Conservation (phyloP, 2,888 invertebrate genomes). For the Sarcophaga rosellei region DNA sequence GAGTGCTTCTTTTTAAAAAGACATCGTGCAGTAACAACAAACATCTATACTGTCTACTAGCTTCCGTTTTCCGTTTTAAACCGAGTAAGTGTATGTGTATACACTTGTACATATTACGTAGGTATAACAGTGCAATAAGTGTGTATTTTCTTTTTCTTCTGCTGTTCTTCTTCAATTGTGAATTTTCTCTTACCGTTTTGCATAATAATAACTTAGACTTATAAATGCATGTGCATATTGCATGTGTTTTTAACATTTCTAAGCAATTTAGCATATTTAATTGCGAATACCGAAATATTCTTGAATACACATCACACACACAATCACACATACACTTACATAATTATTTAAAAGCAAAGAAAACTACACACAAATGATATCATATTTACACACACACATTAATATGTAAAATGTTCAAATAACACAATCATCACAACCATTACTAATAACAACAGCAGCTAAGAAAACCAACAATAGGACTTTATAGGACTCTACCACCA, state of each 20-base stretch:
- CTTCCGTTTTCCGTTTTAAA: constrained; percentile 57
- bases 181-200: neutral
- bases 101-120: neutral
- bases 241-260: constrained; percentile 22
- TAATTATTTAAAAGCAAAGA: too few relatives aligned
- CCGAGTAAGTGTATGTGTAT: neutral
- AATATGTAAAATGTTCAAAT: constrained; percentile 28
- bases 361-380: neutral
- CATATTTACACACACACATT: constrained; percentile 3
- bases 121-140: neutral
- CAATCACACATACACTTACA: neutral
- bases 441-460: neutral
- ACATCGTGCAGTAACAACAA: constrained; percentile 27
- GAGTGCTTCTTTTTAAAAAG: constrained; percentile 49
- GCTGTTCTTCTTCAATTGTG: neutral
- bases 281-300: constrained; percentile 41
- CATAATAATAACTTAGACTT: neutral
- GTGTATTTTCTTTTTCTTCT: neutral
- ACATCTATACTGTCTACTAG: constrained; percentile 57
- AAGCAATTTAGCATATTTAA: constrained; percentile 63
- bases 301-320: neutral
- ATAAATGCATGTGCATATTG: constrained; percentile 6
- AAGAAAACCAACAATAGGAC: too few relatives aligned
- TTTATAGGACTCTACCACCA: neutral
- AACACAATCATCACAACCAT: neutral